phyloP scores from a whole-genome alignment of 2,888 invertebrate genomes.

The Micropterix aruncella region DNA sequence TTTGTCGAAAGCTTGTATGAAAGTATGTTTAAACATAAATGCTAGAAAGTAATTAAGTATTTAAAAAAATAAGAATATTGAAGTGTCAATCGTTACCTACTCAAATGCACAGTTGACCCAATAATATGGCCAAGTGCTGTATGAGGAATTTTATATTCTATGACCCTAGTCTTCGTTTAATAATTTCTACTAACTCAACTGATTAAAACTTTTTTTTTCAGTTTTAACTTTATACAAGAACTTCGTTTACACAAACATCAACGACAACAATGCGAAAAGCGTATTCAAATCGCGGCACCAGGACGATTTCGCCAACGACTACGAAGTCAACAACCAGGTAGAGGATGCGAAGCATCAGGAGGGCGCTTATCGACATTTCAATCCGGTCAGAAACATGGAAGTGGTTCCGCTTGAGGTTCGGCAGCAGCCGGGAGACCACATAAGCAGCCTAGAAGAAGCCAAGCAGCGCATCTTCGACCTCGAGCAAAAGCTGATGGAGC shows the following conservation, averaged over 20 bases:
- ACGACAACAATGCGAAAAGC: slow-evolving; percentile 12
- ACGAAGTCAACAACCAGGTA: slow-evolving; percentile 5
- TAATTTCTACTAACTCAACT: too few relatives aligned
- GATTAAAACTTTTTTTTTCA: too few relatives aligned
- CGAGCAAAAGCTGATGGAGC: slow-evolving; percentile 54
- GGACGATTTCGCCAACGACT: slow-evolving; percentile 9
- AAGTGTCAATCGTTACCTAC: too few relatives aligned
- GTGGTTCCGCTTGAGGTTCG: background rate
- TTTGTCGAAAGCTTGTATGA: too few relatives aligned
- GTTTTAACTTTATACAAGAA: slow-evolving; percentile 28
- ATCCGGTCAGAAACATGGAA: slow-evolving; percentile 7
- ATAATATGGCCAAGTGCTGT: too few relatives aligned
- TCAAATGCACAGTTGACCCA: too few relatives aligned
- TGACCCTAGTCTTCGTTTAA: too few relatives aligned
- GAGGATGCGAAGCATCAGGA: slow-evolving; percentile 2
- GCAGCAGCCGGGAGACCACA: background rate
- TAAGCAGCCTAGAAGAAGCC: slow-evolving; percentile 43
- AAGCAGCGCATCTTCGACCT: slow-evolving; percentile 47
- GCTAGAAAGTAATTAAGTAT: too few relatives aligned
- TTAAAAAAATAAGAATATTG: too few relatives aligned
- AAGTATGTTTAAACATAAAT: too few relatives aligned
- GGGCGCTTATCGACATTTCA: slow-evolving; percentile 2
- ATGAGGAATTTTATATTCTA: too few relatives aligned
- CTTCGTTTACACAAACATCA: slow-evolving; percentile 20
- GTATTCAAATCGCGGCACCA: slow-evolving; percentile 6